Percentiles rank a stretch among this genome's conserved stretches.
phyloP scores from a whole-genome alignment of 2,113 vertebrate genomes.

The Mola mola region DNA sequence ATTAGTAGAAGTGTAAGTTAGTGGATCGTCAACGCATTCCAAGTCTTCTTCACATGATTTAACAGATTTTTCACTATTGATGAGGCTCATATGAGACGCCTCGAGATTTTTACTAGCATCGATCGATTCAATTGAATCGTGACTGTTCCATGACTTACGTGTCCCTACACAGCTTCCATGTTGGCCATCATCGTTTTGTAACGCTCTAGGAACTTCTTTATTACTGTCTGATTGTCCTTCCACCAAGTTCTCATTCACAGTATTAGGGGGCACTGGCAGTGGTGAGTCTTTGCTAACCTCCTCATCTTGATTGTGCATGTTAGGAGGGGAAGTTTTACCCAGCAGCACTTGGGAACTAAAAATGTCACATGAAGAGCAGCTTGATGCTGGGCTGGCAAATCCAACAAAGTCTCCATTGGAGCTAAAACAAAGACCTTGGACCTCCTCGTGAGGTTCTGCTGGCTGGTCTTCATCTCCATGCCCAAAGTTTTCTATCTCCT shows the following conservation, averaged over 20 bases:
- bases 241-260: neutral
- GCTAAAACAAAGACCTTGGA: slow-evolving; percentile 47
- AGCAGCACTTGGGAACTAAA: neutral
- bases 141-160: neutral
- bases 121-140: slow-evolving; percentile 4
- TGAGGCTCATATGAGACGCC: neutral
- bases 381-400: slow-evolving; percentile 31
- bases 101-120: neutral
- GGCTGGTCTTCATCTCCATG: neutral
- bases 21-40: neutral
- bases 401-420: slow-evolving; percentile 69
- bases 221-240: slow-evolving; percentile 4
- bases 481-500: neutral
- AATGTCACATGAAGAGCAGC: slow-evolving; percentile 13
- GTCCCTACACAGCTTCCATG: neutral
- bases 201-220: neutral
- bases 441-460: neutral
- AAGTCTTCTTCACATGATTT: slow-evolving; percentile 25
- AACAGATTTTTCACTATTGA: slow-evolving; percentile 7
- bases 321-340: slow-evolving; percentile 12
- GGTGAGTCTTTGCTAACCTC: neutral
- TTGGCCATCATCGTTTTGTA: neutral
- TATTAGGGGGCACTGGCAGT: neutral
- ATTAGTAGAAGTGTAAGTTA: neutral
- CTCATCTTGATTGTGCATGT: slow-evolving; percentile 2